Evolutionary conservation across 2,888 invertebrate species (phyloP), one percentile per base, ranked within the genome.

Genomic region (Mythimna albipuncta): DNA sequence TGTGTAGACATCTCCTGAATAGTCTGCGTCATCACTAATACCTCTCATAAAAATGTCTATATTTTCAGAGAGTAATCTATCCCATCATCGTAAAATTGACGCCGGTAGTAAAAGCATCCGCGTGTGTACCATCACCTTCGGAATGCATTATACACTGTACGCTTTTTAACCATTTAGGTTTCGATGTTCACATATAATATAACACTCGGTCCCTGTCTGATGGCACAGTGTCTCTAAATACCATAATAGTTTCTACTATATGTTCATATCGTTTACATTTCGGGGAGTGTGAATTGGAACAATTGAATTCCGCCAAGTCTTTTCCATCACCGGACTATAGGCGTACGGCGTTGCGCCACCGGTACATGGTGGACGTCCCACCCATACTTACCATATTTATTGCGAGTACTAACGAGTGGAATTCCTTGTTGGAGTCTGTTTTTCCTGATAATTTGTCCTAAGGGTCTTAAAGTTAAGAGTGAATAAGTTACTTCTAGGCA

Each of bases 1-100:
- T 86, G 87, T 69, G 62, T 74, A 78, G 79, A 85, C 58, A 54
- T 52, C 84, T 85, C 80, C 85, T 88, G 84, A 70, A 78, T 78
- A 71, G 82, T 75, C 86, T 89, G 87, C 88, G 90, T 90, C 90
- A 91, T 90, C 87, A 88, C 83, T 88, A 85, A 89, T 87, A 90
- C 88, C 85, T 90, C 85, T 88, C 92, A 92, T 94, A 94, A 94
- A 94, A 94, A 92, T 91, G 90, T 90, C 90, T 91, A 92, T 93
- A 94, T 92, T 89, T 91, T 91, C 91, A 89, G 87, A 91, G 88
- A 90, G 91, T 89, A 90, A 91, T 92, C 90, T 87, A 91, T 91
- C 85, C 93, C 91, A 94, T 93, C 91, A 94, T 93, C 94, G 89
- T 95, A 95, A 94, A 95, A 92, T 89, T 85, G 88, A 88, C 84